Evolutionary conservation across 1,140 invertebrate genomes (phyloP), one percentile per base, ranked within the genome.

Genomic region (Diabrotica undecimpunctata): DNA sequence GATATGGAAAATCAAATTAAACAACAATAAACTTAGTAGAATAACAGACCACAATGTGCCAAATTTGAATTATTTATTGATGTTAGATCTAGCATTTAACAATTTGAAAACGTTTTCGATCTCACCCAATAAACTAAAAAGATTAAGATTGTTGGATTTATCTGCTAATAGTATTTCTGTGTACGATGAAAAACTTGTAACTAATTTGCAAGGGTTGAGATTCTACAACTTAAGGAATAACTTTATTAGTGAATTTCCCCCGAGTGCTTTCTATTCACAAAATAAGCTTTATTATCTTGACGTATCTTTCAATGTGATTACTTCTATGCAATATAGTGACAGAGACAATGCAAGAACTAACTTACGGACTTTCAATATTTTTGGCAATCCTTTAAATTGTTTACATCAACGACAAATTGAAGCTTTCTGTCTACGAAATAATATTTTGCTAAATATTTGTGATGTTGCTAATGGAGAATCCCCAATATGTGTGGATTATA

Each of bases 371-470:
- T 55, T 55, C 9, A 55, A 55, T 11, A 55, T 55, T 14, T 55
- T 55, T 11, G 54, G 54, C 14, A 55, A 55, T 55, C 54, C 54
- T 25, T 25, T 55, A 6, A 55, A 55, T 9, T 55, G 54, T 55
- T 13, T 25, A 13, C 54, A 55, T 55, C 14, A 25, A 10, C 13
- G 54, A 11, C n/a, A 25, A 35, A 55, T 55, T 11, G 54, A 55
- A 14, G 54, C 14, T n/a, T 55, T 8, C 36, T 55, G 54, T 55
- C 9, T 9, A 25, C 54, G 36, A 55, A 55, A 55, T 35, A 13
- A 5, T 11, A 55, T 55, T 5, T 10, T 13, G n/a, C n/a, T 55
- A 35, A 25, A 55, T 25, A 55, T 12, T 25, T 55, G 54, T 55
- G 54, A 55, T 55, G 36, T n/a, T 25, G 54, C n/a, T 10, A 35